These are phyloP conservation scores for Pycnonotus jocosus DNA, from an alignment of 2,113 vertebrate species.

Conservation along the genomic window DNA sequence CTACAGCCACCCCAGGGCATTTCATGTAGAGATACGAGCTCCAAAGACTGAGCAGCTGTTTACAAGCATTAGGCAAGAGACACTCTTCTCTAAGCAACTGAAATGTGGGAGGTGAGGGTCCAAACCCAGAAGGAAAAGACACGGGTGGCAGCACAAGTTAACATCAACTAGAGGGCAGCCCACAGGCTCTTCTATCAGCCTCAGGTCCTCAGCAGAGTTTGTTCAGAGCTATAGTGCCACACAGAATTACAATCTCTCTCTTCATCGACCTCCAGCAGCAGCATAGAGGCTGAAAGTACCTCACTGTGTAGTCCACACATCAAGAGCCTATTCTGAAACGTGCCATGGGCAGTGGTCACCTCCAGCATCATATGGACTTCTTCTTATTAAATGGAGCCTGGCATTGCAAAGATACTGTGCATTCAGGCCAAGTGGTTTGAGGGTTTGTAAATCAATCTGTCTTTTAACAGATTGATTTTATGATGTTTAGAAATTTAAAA, in stretches of 20 bases:
- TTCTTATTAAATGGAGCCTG: background rate
- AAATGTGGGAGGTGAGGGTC: background rate
- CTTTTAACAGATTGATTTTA: background rate
- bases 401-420: background rate
- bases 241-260: background rate
- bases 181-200: background rate
- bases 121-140: background rate
- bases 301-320: background rate
- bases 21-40: background rate
- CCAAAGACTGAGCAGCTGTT: background rate
- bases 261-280: background rate
- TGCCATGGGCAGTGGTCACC: background rate
- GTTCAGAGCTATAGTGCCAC: background rate
- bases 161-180: background rate
- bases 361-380: background rate
- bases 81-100: background rate
- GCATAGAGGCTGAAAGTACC: background rate
- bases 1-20: background rate
- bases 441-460: background rate
- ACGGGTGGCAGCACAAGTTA: background rate
- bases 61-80: background rate
- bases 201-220: background rate
- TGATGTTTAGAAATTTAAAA: background rate
- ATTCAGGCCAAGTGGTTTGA: background rate
- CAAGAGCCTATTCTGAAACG: accelerated